Percentiles rank a stretch among this genome's conserved stretches.
Conservation (phyloP, 2,113 vertebrate genomes). For the Pterocles orientalis region DNA sequence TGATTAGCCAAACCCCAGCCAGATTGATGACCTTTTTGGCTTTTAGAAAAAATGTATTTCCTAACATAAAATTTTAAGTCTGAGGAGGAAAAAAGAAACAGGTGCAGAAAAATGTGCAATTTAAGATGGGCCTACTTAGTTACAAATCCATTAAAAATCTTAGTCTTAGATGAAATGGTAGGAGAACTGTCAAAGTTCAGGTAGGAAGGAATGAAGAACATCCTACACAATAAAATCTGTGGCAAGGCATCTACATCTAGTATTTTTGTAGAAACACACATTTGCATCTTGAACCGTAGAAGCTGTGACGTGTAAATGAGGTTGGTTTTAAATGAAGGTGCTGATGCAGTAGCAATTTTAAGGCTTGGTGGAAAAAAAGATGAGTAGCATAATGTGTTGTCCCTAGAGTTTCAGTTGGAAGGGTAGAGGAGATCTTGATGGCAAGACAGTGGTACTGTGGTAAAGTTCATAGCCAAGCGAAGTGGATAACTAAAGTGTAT, state of each 20-base stretch:
- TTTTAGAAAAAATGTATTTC: not conserved
- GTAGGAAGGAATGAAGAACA: slow-evolving; percentile 43
- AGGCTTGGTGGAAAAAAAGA: not conserved
- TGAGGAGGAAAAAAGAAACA: not conserved
- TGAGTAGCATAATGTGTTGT: not conserved
- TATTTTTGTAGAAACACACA: not conserved
- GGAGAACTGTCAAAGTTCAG: slow-evolving; percentile 21
- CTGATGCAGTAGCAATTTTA: slow-evolving; percentile 46
- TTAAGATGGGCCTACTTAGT: not conserved
- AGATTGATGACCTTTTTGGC: not conserved
- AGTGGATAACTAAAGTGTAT: not conserved
- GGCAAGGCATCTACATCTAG: not conserved
- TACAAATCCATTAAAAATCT: not conserved
- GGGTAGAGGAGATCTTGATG: not conserved
- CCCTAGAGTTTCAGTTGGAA: not conserved
- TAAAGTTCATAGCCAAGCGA: not conserved
- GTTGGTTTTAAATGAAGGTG: slow-evolving; percentile 25
- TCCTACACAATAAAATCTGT: slow-evolving; percentile 39
- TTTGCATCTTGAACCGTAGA: slow-evolving; percentile 11
- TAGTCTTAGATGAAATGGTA: not conserved
- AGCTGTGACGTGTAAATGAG: slow-evolving; percentile 20
- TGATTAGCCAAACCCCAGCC: not conserved
- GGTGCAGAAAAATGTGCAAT: not conserved
- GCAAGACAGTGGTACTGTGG: not conserved
- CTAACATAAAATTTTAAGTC: not conserved